These are phyloP conservation scores for Chaetorhynchus papuensis DNA, from an alignment of 2,113 vertebrate species.

Conservation along the genomic window DNA sequence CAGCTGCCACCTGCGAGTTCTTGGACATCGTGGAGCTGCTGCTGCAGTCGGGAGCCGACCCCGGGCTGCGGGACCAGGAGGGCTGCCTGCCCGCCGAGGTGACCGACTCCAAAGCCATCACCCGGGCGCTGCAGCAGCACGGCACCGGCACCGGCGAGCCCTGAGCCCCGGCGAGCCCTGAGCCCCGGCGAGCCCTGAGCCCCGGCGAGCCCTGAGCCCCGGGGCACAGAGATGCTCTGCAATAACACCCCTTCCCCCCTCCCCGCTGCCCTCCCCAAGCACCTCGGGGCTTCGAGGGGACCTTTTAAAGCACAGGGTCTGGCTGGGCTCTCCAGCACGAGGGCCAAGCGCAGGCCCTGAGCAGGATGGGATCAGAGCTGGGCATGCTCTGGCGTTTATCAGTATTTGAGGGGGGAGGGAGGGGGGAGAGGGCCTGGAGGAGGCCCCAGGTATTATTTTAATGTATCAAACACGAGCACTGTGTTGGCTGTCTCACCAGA, in stretches of 20 bases:
- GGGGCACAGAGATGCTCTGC: neutral
- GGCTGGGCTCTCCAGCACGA: neutral
- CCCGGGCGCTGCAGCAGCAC: constrained; percentile 80
- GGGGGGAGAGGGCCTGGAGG: neutral
- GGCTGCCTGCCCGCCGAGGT: constrained; percentile 92
- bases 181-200: neutral
- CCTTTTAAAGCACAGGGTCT: constrained; percentile 7
- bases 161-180: constrained; percentile 47
- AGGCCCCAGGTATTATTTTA: neutral
- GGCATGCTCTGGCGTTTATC: constrained; percentile 36
- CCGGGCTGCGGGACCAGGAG: constrained; percentile 87
- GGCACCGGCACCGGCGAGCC: neutral
- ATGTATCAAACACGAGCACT: neutral
- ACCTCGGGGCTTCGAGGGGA: neutral
- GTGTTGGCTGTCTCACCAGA: neutral
- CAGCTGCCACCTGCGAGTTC: constrained; percentile 94
- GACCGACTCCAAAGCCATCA: constrained; percentile 86
- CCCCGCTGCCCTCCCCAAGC: neutral
- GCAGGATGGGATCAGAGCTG: constrained; percentile 27
- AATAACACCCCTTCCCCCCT: neutral
- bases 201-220: constrained; percentile 11
- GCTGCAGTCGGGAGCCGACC: constrained; percentile 85
- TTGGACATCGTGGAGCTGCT: constrained; percentile 91
- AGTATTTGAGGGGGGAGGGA: neutral
- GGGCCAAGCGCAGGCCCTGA: neutral